Evolutionary conservation across 2,113 vertebrate genomes (phyloP), one percentile per base, ranked within the genome.

Genomic region (Empidonax alnorum): DNA sequence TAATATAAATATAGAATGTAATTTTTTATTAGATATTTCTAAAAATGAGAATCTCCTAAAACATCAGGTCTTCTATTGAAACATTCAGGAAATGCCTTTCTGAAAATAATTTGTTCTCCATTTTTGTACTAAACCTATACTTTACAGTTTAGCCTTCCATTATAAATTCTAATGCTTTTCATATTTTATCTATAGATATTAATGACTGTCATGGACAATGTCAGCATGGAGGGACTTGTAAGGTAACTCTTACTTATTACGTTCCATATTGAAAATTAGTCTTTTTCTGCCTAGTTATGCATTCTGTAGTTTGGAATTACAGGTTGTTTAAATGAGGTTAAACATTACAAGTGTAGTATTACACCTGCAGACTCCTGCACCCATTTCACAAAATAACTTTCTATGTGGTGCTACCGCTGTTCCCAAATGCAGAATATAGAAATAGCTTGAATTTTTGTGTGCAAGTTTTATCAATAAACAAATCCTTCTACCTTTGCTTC

Each of bases 171-270:
- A 94, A 97, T 74, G 8, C 14, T 30, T 74, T 92, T 12, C 14
- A 8, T 96, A 23, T 94, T 97, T 94, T 80, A 87, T 96, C 80
- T 75, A 5, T 97, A 99, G 99, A 99, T 83, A 52, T 98, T 89
- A 98, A 98, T 84, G 98, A 98, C 90, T 99, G 99, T 90, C 98
- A 98, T 1, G 99, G 99, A 31, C 99, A 99, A 97, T 99, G 99
- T 97, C 98, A 98, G 96, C 98, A 99, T 7, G 99, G 99, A 63
- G 99, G 98, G 8, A 98, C 98, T 75, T 99, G 99, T 95, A 99
- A 99, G 99, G 99, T 99, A 92, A 96, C 65, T 84, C 21, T 71
- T 84, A 6, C 78, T 84, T 39, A 35, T 85, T 91, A 23, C 4
- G 24, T 91, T 52, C 14, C 8, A 8, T n/a, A 9, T 87, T 65